A percentile compares a stretch with the other conserved stretches of the same genome.
Conservation (phyloP, 2,113 vertebrate genomes). For the Oenanthe oenanthe region DNA sequence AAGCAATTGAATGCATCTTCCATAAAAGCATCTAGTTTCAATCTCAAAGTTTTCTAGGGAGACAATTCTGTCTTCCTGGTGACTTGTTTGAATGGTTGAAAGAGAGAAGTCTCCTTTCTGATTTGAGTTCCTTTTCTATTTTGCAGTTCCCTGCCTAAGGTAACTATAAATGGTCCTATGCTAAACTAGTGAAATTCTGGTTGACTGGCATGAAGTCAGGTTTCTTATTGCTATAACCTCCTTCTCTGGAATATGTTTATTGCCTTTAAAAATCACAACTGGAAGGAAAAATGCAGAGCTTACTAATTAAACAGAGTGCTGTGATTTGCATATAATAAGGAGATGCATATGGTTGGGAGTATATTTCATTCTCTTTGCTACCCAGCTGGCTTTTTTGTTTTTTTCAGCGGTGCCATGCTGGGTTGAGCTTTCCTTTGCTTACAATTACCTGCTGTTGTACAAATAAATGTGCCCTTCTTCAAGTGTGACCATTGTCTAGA, state of each 20-base stretch:
- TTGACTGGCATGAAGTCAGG: neutral
- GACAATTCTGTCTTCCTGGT: neutral
- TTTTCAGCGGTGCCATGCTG: neutral
- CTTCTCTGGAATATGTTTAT: neutral
- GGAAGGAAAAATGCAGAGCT: neutral
- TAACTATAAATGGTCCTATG: neutral
- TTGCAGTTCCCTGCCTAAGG: neutral
- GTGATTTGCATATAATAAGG: neutral
- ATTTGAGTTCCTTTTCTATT: neutral
- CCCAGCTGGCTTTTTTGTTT: neutral
- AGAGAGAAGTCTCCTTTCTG: neutral
- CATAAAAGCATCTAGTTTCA: neutral
- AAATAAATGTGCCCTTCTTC: neutral
- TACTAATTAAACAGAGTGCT: neutral
- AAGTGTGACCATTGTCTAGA: neutral
- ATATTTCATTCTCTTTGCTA: neutral
- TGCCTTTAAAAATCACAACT: neutral
- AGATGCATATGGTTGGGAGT: neutral
- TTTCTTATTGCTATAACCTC: neutral
- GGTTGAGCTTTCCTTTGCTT: neutral
- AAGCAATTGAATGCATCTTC: neutral
- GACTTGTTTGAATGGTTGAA: neutral
- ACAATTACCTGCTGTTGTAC: neutral
- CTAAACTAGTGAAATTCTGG: neutral
- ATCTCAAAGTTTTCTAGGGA: neutral